Evolutionary conservation across 2,113 vertebrate species (phyloP), one percentile per base, ranked within the genome.

Genomic region (Cavia aperea): DNA sequence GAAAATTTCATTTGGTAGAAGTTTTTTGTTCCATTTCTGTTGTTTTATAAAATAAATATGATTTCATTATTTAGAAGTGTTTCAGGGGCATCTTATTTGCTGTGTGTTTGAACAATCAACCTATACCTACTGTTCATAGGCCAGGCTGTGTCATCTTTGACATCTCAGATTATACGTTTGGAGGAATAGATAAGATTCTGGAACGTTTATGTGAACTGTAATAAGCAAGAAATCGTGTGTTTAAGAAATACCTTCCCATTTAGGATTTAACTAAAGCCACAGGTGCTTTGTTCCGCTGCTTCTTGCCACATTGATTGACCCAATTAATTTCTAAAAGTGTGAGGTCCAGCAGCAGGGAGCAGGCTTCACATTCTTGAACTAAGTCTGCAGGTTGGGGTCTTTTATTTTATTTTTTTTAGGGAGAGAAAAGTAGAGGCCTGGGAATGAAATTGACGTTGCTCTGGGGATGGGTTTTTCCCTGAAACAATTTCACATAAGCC

Each of bases 401-500:
- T 94, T 96, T 83, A 94, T 93, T 96, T 96, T 90, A 68, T 66
- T 89, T 86, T 94, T 54, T 92, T 65, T 43, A 79, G 31, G 21
- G 16, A 36, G 51, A 87, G 87, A 94, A 90, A 91, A 96, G 65
- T 92, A 93, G 33, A 78, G 56, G 66, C 94, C 91, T 95, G 94
- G 83, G 93, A 96, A 94, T 96, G 91, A 96, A 96, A 89, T 82
- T 68, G 63, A 86, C 1, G 86, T 94, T 96, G 95, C 94, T 97
- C 92, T 4, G 91, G 93, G 92, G 91, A 96, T 94, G 72, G 63
- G 91, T 93, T 92, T 89, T 54, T 5, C 62, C 68, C 78, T 66
- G 77, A 95, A 97, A 96, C 78, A 96, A 95, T 96, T 95, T 95
- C 86, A 94, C 73, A 94, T 96, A 96, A 97, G 87, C 91, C 93